These are phyloP conservation scores for Tyria jacobaeae DNA, from an alignment of 2,888 invertebrate genomes.

Conservation along the genomic window DNA sequence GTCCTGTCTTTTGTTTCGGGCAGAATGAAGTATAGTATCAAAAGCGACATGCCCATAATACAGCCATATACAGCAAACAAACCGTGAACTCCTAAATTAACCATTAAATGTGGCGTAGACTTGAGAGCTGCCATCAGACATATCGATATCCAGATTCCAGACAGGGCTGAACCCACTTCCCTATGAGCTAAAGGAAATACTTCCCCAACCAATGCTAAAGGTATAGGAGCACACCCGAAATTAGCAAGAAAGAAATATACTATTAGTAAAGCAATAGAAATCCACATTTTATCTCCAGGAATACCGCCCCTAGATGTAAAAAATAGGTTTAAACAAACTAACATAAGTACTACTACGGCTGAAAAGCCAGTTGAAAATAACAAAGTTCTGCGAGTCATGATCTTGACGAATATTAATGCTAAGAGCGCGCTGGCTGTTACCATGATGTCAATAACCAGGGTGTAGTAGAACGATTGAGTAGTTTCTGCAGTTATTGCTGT, in stretches of 20 bases:
- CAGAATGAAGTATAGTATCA: conserved; percentile 50
- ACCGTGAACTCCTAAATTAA: conserved; percentile 51
- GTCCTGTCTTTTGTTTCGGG: conserved; percentile 65
- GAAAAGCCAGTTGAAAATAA: conserved; percentile 63
- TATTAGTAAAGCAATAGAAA: conserved; percentile 60
- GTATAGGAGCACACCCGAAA: conserved; percentile 70
- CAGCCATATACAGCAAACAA: conserved; percentile 51
- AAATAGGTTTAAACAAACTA: conserved; percentile 59
- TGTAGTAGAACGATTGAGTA: conserved; percentile 61
- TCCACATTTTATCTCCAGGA: conserved; percentile 51
- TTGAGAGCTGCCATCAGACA: conserved; percentile 59
- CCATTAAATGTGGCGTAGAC: conserved; percentile 58
- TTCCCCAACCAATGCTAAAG: conserved; percentile 69
- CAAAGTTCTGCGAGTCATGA: conserved; percentile 62
- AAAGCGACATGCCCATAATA: conserved; percentile 39
- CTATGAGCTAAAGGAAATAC: conserved; percentile 68
- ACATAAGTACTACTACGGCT: conserved; percentile 53
- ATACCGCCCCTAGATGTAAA: conserved; percentile 51
- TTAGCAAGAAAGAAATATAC: conserved; percentile 66
- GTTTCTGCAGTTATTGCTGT: conserved; percentile 59
- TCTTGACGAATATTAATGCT: conserved; percentile 62
- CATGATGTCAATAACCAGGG: conserved; percentile 62
- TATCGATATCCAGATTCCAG: conserved; percentile 58
- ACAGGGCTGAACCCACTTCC: conserved; percentile 58
- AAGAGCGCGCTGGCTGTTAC: conserved; percentile 60